Percentiles rank a stretch among this genome's conserved stretches.
These are phyloP conservation scores for Micrasema longulum DNA, from an alignment of 1,140 invertebrate genomes.

Conservation along the genomic window DNA sequence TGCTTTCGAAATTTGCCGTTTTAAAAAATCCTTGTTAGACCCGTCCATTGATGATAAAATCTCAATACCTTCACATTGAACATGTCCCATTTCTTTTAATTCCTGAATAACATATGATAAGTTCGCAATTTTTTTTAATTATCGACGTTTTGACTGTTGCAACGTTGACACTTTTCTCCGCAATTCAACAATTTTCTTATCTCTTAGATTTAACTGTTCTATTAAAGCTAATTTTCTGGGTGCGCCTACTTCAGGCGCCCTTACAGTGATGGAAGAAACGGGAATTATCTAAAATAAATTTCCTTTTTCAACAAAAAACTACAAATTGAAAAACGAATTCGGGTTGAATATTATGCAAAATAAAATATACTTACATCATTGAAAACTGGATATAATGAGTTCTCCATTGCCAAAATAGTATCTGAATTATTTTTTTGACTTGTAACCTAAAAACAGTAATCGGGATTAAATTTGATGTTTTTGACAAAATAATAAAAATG, in stretches of 20 bases:
- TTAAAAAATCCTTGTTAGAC: not conserved
- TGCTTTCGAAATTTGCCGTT: not conserved
- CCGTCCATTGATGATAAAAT: slow-evolving; percentile 6
- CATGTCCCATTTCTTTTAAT: not conserved
- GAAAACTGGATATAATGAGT: not conserved
- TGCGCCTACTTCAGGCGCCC: not conserved
- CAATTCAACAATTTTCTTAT: not conserved
- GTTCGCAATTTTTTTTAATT: not conserved
- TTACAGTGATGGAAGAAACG: not conserved
- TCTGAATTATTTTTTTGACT: no score
- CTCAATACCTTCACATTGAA: slow-evolving; percentile 2
- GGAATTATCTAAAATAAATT: no score
- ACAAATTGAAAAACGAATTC: not conserved
- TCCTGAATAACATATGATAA: not conserved
- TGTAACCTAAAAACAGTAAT: no score
- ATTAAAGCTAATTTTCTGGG: not conserved
- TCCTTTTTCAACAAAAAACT: no score
- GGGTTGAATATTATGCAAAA: not conserved
- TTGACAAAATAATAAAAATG: no score
- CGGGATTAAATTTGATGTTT: no score
- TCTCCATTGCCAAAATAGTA: no score
- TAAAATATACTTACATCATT: not conserved
- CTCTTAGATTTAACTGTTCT: no score
- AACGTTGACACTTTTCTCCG: not conserved
- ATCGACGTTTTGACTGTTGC: not conserved